Evolutionary conservation across 2,888 invertebrate species (phyloP), one percentile per base, ranked within the genome.

Genomic region (Strigamia crassipes): DNA sequence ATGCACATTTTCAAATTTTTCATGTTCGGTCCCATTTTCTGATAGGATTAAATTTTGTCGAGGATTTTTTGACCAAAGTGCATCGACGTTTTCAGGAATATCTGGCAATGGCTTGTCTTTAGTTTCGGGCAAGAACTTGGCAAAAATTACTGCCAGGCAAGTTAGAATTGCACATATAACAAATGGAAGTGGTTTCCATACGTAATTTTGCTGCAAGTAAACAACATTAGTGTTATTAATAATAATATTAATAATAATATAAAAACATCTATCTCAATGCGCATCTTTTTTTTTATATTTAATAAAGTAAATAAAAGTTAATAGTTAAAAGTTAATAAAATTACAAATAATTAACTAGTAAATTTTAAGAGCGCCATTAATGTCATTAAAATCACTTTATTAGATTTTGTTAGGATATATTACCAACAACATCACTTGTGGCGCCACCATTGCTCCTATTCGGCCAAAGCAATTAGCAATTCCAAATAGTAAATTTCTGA

Each of bases 391-490:
- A n/a, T n/a, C n/a, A n/a, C n/a, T n/a, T n/a, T n/a, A n/a, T n/a
- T n/a, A n/a, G n/a, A n/a, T n/a, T n/a, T n/a, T n/a, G n/a, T 73
- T n/a, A 15, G 13, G n/a, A n/a, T 2, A 5, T 9, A 81, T 83
- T 80, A 84, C 84, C 84, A 88, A 84, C 46, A 87, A 83, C 42
- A 80, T 84, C 51, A 87, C 86, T 84, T 89, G 88, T 10, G 89
- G 89, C 18, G 89, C 89, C 27, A 89, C 85, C 34, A 90, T 86
- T 80, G 88, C 89, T 0, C 90, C 90, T 15, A 89, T 86, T 83
- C 89, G 86, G 6, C 89, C 89, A 84, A 88, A 88, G 85, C 89
- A 88, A 1, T 88, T 87, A 85, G 90, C 90, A 13, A 89, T 85
- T 27, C 90, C 90, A 42, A 88, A 85, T n/a, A 80, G 82, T 15